Evolutionary conservation across 2,888 invertebrate species (phyloP), one percentile per base, ranked within the genome.

Genomic region (Nudaria mundana): DNA sequence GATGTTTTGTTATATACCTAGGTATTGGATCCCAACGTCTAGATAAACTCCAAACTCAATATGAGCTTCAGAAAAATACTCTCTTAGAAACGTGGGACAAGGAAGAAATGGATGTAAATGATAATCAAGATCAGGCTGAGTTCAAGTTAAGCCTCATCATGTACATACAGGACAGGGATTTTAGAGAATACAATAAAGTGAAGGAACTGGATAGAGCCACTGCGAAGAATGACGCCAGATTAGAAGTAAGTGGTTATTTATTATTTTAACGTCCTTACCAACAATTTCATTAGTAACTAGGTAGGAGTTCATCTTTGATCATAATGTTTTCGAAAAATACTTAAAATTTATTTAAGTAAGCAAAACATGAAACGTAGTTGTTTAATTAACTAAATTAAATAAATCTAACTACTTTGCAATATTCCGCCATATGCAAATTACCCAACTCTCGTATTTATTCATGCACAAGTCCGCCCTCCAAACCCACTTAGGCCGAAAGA

Each of bases 21-120:
- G 93, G 73, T 29, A 89, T 90, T 31, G 91, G 93, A 24, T 75
- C 82, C 2, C 82, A 90, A 45, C 89, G 92, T 30, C 78, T 93
- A 5, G 83, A 88, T 42, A 90, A 89, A 50, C 77, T 93, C 11
- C 88, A 90, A 40, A 61, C 85, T 3, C 88, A 87, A 49, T 93
- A 92, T 59, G 89, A 90, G 10, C 71, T 70, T 24, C 92, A 91
- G 59, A 92, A 90, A 58, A 83, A 85, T 37, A 80, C 75, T 30
- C 87, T 91, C 22, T 71, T 90, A 23, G 89, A 89, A 43, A 90
- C 70, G 37, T 90, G 82, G 86, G 90, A 91, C 14, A 82, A 82
- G 46, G 90, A 92, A 44, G 91, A 93, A 30, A 66, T 83, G 5
- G 78, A 85, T 0, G 79, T 91, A 12, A 78, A 89, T 11, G 76